phyloP scores from a whole-genome alignment of 2,797 vertebrate genomes.

The Enteromius radiatus region DNA sequence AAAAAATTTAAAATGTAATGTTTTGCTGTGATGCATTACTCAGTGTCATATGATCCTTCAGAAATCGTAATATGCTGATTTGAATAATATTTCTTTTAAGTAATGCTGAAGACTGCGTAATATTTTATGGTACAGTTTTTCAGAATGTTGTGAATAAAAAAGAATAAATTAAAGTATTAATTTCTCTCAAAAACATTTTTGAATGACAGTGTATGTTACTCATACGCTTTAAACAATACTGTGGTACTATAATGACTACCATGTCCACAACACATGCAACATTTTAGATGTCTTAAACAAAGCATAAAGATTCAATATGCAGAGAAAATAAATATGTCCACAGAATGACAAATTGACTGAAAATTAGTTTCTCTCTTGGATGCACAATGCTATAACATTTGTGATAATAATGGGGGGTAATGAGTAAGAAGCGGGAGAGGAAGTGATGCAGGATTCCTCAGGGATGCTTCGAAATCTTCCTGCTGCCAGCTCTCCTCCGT shows the following conservation, averaged over 20 bases:
- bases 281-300: neutral
- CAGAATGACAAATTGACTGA: conserved; percentile 22
- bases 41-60: neutral
- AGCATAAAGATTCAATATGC: neutral
- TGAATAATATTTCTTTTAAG: neutral
- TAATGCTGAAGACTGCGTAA: too few relatives aligned
- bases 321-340: neutral
- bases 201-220: neutral
- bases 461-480: conserved; percentile 32
- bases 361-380: conserved; percentile 11
- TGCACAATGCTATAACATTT: conserved; percentile 20
- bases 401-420: conserved; percentile 34
- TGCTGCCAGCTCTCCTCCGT: neutral
- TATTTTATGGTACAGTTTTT: neutral
- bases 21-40: too few relatives aligned
- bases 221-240: neutral
- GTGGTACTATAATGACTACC: neutral
- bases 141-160: too few relatives aligned
- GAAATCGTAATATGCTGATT: neutral
- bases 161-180: too few relatives aligned
- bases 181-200: neutral
- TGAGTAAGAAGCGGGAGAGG: conserved; percentile 21
- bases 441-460: conserved; percentile 18
- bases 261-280: neutral
- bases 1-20: too few relatives aligned